Percentiles rank a stretch among this genome's conserved stretches.
These are phyloP conservation scores for Conus betulinus DNA, from an alignment of 1,140 invertebrate species.

Conservation along the genomic window DNA sequence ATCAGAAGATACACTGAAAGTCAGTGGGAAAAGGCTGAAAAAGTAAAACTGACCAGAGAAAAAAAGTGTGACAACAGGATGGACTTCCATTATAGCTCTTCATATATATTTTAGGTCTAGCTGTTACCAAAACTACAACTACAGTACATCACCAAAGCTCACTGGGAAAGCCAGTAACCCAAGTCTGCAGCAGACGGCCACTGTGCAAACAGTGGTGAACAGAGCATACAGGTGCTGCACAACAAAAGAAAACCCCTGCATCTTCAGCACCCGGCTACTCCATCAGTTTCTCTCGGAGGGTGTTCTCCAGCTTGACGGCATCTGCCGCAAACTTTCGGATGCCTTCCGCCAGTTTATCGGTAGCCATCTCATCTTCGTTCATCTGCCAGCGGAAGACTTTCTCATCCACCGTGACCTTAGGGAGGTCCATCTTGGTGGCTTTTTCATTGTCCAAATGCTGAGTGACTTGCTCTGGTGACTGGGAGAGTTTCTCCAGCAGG, in stretches of 20 bases:
- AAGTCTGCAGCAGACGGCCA: too few relatives aligned
- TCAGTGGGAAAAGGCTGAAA: too few relatives aligned
- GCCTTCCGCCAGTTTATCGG: conserved; percentile 95
- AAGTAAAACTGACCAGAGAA: too few relatives aligned
- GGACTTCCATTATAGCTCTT: too few relatives aligned
- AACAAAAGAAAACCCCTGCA: not conserved
- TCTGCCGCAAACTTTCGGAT: conserved; percentile 98
- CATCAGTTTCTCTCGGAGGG: conserved; percentile 50
- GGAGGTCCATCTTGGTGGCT: conserved; percentile 81
- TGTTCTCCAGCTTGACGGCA: conserved; percentile 88
- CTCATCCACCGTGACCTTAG: conserved; percentile 84
- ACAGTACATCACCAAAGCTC: too few relatives aligned
- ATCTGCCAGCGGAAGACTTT: conserved; percentile 87
- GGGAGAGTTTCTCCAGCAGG: conserved; percentile 65
- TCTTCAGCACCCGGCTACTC: conserved; percentile 6
- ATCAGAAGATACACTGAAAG: too few relatives aligned
- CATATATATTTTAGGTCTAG: too few relatives aligned
- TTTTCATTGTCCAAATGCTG: conserved; percentile 53
- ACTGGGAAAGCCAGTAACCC: too few relatives aligned
- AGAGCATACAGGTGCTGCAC: too few relatives aligned
- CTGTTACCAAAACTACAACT: too few relatives aligned
- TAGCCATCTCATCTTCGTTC: conserved; percentile 99
- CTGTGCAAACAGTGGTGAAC: too few relatives aligned
- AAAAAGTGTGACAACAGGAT: too few relatives aligned
- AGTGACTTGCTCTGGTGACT: conserved; percentile 56